Conservation (phyloP, 1,140 invertebrate species). For the Ips typographus region DNA sequence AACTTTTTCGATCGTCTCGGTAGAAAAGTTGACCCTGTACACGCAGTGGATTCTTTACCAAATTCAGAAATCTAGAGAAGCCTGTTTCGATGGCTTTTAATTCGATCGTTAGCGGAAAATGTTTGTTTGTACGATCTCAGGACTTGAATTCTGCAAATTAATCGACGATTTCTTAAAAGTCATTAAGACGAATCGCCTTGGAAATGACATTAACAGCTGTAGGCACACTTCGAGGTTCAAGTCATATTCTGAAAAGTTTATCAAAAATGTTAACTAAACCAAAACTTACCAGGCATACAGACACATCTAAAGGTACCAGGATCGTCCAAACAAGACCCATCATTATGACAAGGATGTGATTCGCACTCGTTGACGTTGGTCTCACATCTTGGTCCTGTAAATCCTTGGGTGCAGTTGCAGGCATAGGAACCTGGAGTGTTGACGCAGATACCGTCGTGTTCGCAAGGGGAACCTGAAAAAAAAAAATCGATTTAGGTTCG, state of each 20-base stretch:
- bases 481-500: slow-evolving; percentile 24
- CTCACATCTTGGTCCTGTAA: slow-evolving; percentile 88
- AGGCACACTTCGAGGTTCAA: too few relatives aligned
- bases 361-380: slow-evolving; percentile 94
- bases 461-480: slow-evolving; percentile 78
- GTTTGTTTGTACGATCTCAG: slow-evolving; percentile 3
- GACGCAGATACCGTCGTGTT: slow-evolving; percentile 90
- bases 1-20: slow-evolving; percentile 5
- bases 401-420: slow-evolving; percentile 90
- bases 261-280: too few relatives aligned
- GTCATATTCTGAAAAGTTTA: too few relatives aligned
- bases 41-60: slow-evolving; percentile 24
- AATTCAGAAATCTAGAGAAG: slow-evolving; percentile 34
- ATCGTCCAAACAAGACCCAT: slow-evolving; percentile 91
- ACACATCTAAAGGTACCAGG: slow-evolving; percentile 93
- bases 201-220: background rate
- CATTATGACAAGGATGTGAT: slow-evolving; percentile 91
- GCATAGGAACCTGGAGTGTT: slow-evolving; percentile 92
- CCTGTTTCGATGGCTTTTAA: slow-evolving; percentile 27
- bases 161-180: slow-evolving; percentile 10
- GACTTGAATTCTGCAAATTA: slow-evolving; percentile 22
- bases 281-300: slow-evolving; percentile 89
- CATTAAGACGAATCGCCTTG: background rate
- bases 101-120: slow-evolving; percentile 19
- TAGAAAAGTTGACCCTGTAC: slow-evolving; percentile 9